These are phyloP conservation scores for Venustoraphidia nigricollis DNA, from an alignment of 2,888 invertebrate species.

Conservation along the genomic window DNA sequence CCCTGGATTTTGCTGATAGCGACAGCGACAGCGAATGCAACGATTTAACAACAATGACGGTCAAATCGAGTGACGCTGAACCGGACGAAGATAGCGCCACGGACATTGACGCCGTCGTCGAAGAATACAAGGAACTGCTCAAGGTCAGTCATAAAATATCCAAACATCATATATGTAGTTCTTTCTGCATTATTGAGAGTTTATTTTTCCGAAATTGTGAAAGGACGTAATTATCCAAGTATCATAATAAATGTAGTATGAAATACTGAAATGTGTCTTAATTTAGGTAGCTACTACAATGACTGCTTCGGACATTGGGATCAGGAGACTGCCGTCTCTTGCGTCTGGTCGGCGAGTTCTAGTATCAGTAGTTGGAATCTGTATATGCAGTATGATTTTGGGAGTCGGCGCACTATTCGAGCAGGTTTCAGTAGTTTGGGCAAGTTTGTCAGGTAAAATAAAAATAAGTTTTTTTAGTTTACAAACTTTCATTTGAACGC, in stretches of 20 bases:
- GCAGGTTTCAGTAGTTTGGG: constrained; percentile 17
- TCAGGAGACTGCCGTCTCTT: constrained; percentile 7
- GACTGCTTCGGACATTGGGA: constrained; percentile 5
- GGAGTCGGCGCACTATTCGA: constrained; percentile 18
- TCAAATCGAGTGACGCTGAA: constrained; percentile 22
- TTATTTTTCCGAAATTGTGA: no score
- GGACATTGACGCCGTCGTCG: constrained; percentile 62
- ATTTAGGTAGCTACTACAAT: constrained; percentile 21
- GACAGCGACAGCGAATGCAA: constrained; percentile 23
- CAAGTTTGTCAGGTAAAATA: constrained; percentile 17
- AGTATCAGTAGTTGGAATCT: constrained; percentile 3
- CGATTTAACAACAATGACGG: constrained; percentile 17
- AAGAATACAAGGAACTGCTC: constrained; percentile 57
- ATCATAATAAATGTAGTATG: no score
- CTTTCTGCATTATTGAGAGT: no score
- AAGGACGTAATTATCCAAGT: no score
- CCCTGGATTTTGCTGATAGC: constrained; percentile 20
- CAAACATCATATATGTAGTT: background rate
- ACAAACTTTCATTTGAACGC: no score
- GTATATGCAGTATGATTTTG: constrained; percentile 3
- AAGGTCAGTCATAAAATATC: constrained; percentile 31
- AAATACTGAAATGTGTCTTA: background rate
- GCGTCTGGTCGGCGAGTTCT: constrained; percentile 9
- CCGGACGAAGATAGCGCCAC: constrained; percentile 54
- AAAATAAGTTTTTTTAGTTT: no score